Base-by-base conservation (phyloP, 1,140 invertebrate genomes). In the Caenorhabditis inopinata region DNA sequence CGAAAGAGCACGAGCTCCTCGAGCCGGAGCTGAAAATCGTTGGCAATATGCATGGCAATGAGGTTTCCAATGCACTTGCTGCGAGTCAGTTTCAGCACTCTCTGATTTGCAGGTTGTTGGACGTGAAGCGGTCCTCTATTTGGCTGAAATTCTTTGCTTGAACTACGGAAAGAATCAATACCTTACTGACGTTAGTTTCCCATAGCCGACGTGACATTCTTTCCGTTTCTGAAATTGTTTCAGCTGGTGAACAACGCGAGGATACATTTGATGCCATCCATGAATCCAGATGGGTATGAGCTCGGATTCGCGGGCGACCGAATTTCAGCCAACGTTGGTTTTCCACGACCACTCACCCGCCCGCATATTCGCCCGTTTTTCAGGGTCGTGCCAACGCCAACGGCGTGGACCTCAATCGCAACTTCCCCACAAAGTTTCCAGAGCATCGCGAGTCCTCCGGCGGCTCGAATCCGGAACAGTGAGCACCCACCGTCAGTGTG, bases 261-360 rank as follows among this genome's bases (percentile, higher is more conserved):
- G 76, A 92, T 99, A 29, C 96, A 98, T 89, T 90, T 99, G 3
- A 90, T 99, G 91, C 95, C 96, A 5, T 94, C 94, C 77, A 96
- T 98, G 94, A 99, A 99, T 90, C 97, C 97, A 0, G 97, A 99
- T 90, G 96, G 96, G 9, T 98, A 96, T 89, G 95, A 96, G 89
- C 90, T 90, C 32, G 91, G 94, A 0, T 89, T 81, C 18, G 91
- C 92, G 88, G 92, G 93, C 92, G 89, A 88, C 79, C 74, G 86
- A 73, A 79, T 88, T 68, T 68, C 58, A 7, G 58, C 58, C 58
- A 7, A 32, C 58, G 12, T 38, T 38, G 58, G 58, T 68, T 25
- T 51, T 11, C 85, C 84, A 16, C 88, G 87, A 76, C 14, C 29
- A 62, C 84, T 86, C 27, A 83, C 25, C 16, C 11, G 6, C 78